phyloP scores from a whole-genome alignment of 2,888 invertebrate species.

The Cerastis rubricosa region DNA sequence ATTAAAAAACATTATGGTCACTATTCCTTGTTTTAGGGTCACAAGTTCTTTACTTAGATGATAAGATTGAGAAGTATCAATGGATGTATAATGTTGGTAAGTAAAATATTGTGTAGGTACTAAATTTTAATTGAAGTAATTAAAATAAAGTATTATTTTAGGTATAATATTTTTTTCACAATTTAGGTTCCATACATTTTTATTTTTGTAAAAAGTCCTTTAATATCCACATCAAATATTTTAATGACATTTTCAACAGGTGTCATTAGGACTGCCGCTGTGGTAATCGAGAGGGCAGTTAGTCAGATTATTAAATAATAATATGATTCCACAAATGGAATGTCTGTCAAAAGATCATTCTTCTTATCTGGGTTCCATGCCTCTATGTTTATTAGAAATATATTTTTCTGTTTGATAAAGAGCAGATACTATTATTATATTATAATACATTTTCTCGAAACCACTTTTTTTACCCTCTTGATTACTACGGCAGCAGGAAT shows the following conservation, averaged over 20 bases:
- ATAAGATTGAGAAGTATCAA: constrained; percentile 68
- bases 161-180: neutral
- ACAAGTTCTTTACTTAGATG: constrained; percentile 61
- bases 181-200: neutral
- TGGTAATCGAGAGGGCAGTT: too few species aligned
- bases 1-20: neutral
- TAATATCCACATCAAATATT: too few species aligned
- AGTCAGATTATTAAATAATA: too few species aligned
- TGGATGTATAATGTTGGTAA: constrained; percentile 70
- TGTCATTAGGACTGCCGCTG: too few species aligned
- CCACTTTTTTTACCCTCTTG: too few species aligned
- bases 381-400: too few species aligned
- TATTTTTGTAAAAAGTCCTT: neutral
- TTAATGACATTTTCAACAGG: too few species aligned
- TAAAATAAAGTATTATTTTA: neutral
- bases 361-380: too few species aligned
- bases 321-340: too few species aligned
- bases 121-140: neutral
- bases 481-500: neutral
- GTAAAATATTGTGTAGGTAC: constrained; percentile 48
- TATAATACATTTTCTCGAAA: neutral
- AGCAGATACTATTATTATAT: too few species aligned
- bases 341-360: too few species aligned
- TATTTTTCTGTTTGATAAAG: too few species aligned
- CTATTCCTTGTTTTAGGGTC: constrained; percentile 68